Evolutionary conservation across 2,888 invertebrate species (phyloP), one percentile per base, ranked within the genome.

Genomic region (Sthenelais limicola): DNA sequence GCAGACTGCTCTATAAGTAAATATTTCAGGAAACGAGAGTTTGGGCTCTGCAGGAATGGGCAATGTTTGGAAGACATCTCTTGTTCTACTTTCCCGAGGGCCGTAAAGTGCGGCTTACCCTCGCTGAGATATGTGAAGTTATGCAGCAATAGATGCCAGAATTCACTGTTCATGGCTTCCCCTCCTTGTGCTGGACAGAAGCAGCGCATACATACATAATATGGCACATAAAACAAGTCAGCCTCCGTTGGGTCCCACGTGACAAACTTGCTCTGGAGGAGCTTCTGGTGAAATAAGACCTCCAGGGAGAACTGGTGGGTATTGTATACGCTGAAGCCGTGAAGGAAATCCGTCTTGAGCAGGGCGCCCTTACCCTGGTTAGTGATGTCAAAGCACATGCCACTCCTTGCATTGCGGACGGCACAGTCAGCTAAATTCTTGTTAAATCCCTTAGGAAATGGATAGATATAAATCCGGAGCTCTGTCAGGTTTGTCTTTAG

Each of bases 1-100:
- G n/a, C n/a, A n/a, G 78, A 75, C 70, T 79, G 77, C 73, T 84
- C 84, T 15, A 84, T 83, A 0, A 73, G 79, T 3, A 83, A 73
- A 52, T 75, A 82, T 0, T 79, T 78, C 4, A 84, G 74, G 28
- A 78, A 76, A 21, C 68, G 67, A 18, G 76, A 73, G 1, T 77
- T 62, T 26, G 73, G 69, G 49, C 77, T 75, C 18, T 32, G 62
- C 28, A 84, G 74, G 56, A 77, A 77, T 0, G 82, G 79, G 70
- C 82, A 83, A 1, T 56, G 33, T 0, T 47, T 26, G 1, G 74
- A 74, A 5, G 54, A 70, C 73, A 81, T 79, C 73, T 76, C 77
- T 30, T 80, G 72, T 68, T 83, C 79, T 24, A 84, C 83, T 76
- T 82, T 83, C 4, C 75, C 78, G 9, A 82, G 38, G 3, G 83